Conservation (phyloP, 2,888 invertebrate genomes). For the Morinoia aosen region DNA sequence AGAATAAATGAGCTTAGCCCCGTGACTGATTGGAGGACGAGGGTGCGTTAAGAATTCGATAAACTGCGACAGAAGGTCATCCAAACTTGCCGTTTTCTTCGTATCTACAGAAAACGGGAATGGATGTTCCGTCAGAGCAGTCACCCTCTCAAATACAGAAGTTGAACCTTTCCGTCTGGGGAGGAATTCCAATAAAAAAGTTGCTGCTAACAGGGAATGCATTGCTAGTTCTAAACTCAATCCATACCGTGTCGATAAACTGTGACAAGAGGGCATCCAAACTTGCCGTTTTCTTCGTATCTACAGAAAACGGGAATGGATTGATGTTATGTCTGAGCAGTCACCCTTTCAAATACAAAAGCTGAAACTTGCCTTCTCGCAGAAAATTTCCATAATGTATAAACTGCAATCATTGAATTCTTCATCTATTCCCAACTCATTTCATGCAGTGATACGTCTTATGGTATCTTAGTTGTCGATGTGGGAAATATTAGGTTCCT, state of each 20-base stretch:
- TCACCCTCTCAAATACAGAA: not conserved
- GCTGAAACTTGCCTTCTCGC: not conserved
- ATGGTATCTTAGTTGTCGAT: not conserved
- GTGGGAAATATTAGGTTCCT: not conserved
- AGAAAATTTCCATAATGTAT: not conserved
- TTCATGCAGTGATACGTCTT: not conserved
- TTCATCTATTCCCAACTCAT: not conserved
- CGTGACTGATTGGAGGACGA: slow-evolving; percentile 18
- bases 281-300: not conserved
- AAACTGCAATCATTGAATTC: no score
- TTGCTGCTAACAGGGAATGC: not conserved
- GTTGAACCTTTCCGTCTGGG: not conserved
- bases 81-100: not conserved
- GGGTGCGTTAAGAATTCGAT: slow-evolving; percentile 29
- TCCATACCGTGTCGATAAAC: not conserved
- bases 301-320: not conserved
- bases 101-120: not conserved
- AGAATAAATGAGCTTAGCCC: slow-evolving; percentile 41
- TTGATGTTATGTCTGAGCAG: not conserved
- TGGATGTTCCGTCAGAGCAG: not conserved
- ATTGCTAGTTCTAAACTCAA: not conserved
- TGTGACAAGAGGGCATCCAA: not conserved
- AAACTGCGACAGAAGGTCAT: not conserved
- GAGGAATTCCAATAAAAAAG: not conserved
- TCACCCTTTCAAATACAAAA: not conserved